Percentiles rank a stretch among this genome's conserved stretches.
phyloP scores from a whole-genome alignment of 1,140 invertebrate genomes.

The Laupala kohalensis region DNA sequence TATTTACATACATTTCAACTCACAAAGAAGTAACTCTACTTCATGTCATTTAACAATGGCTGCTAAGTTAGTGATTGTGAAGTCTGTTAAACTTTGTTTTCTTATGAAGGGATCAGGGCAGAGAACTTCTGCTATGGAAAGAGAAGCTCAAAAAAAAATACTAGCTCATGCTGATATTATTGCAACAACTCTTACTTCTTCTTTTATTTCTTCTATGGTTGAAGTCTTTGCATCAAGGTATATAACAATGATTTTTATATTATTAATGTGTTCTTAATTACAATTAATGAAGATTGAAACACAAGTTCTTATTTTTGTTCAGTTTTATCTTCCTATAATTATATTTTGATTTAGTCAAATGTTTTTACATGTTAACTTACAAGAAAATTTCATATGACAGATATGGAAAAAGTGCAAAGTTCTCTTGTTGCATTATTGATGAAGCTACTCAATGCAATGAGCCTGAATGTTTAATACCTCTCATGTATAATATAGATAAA shows the following conservation, averaged over 20 bases:
- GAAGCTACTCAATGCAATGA: conserved; percentile 82
- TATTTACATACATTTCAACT: no score
- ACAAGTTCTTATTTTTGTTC: neutral
- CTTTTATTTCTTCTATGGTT: neutral
- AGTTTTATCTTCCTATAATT: neutral
- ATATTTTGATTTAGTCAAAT: no score
- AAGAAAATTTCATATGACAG: no score
- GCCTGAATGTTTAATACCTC: conserved; percentile 64
- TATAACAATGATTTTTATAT: no score
- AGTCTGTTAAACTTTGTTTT: no score
- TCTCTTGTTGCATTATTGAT: conserved; percentile 78
- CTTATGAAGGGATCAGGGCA: no score
- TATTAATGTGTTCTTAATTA: no score
- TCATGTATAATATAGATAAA: conserved; percentile 53
- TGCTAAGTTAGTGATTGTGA: no score
- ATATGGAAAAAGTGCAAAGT: conserved; percentile 31
- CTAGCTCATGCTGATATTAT: conserved; percentile 3
- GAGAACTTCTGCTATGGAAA: neutral
- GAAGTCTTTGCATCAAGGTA: neutral
- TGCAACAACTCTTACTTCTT: conserved; percentile 5
- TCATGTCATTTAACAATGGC: no score
- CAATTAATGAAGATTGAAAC: neutral
- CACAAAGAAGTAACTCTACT: no score
- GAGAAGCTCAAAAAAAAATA: neutral
- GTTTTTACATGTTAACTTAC: no score